Evolutionary conservation across 2,888 invertebrate species (phyloP).

Genomic region (Eulithis prunata): DNA sequence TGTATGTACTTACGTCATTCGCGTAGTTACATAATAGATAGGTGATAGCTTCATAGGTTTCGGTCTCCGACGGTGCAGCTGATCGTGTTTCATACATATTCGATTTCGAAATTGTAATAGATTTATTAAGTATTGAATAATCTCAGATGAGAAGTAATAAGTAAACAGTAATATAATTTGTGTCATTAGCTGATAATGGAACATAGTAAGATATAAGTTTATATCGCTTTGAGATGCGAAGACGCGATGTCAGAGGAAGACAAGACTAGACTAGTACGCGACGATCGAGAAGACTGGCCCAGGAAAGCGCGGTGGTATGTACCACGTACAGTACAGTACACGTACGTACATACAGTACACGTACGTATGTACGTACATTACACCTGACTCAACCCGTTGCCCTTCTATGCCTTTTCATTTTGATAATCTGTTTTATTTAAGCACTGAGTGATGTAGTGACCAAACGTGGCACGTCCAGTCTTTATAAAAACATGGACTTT

Average conservation of each 20-base stretch:
- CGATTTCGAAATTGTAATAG: conserved; percentile 82
- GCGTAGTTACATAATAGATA: conserved; percentile 61
- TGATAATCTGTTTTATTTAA: conserved; percentile 59
- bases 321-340: no score
- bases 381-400: conserved; percentile 55
- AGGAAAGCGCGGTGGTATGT: conserved; percentile 41
- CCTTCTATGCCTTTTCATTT: conserved; percentile 55
- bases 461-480: conserved; percentile 77
- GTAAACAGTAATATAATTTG: conserved; percentile 82
- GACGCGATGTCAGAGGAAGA: conserved; percentile 11
- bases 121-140: conserved; percentile 80
- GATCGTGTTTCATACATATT: conserved; percentile 82
- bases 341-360: no score
- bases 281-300: conserved; percentile 38
- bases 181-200: conserved; percentile 81
- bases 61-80: conserved; percentile 79
- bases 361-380: conserved; percentile 29
- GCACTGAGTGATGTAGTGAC: conserved; percentile 72
- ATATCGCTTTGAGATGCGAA: conserved; percentile 70
- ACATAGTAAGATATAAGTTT: conserved; percentile 80
- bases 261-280: conserved; percentile 35
- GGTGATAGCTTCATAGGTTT: conserved; percentile 70
- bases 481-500: conserved; percentile 59
- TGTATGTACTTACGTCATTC: conserved; percentile 69
- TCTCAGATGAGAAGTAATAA: conserved; percentile 79